Conservation (phyloP, 2,797 vertebrate species). For the Heteromormyrus szaboi region DNA sequence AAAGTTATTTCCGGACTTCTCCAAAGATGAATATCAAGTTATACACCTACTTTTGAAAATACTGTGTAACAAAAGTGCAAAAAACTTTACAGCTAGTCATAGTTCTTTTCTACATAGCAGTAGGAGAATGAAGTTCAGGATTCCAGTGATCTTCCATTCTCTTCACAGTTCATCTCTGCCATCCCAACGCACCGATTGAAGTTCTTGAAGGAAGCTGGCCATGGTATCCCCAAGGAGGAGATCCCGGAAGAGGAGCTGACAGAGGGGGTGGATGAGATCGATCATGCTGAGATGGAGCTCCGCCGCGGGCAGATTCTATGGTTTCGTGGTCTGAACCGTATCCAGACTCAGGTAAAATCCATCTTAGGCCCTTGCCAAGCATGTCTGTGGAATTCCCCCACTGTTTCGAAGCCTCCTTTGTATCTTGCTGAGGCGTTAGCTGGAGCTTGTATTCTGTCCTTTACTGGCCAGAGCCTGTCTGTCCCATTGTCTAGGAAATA, state of each 20-base stretch:
- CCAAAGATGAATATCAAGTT: background rate
- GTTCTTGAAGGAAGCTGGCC: constrained; percentile 94
- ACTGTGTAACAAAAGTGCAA: background rate
- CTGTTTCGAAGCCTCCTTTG: background rate
- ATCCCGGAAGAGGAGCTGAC: constrained; percentile 74
- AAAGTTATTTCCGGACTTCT: background rate
- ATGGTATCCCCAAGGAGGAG: constrained; percentile 83
- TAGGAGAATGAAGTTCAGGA: background rate
- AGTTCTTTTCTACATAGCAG: background rate
- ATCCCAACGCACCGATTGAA: constrained; percentile 85
- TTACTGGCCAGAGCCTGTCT: background rate
- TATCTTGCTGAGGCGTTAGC: background rate
- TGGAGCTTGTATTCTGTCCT: background rate
- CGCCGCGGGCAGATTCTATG: constrained; percentile 93
- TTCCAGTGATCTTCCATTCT: background rate
- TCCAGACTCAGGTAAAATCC: constrained; percentile 90
- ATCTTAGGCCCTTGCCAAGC: background rate
- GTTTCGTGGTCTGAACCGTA: constrained; percentile 98
- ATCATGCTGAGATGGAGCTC: constrained; percentile 93
- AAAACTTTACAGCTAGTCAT: background rate
- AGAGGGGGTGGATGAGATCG: constrained; percentile 85
- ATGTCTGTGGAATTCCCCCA: background rate
- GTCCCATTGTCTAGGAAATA: constrained; percentile 4
- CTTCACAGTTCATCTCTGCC: constrained; percentile 73
- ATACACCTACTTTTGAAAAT: background rate